Conservation (phyloP, 2,888 invertebrate species). For the Zele albiditarsus region DNA sequence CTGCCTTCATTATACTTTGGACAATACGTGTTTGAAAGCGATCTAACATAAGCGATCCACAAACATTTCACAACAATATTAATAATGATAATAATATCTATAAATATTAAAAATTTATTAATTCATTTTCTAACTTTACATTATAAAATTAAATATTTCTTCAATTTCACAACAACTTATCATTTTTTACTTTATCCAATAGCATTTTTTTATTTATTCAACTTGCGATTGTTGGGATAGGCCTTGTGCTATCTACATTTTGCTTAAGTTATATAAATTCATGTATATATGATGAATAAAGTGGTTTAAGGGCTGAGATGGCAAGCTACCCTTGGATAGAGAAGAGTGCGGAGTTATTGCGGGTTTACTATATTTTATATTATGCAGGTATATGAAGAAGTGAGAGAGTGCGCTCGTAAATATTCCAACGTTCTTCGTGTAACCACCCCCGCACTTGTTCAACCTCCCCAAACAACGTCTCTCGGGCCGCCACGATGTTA, state of each 20-base stretch:
- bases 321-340: too few species aligned
- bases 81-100: too few species aligned
- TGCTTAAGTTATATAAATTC: slow-evolving; percentile 10
- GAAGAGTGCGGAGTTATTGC: slow-evolving; percentile 34
- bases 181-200: neutral
- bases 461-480: neutral
- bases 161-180: neutral
- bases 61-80: too few species aligned
- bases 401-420: slow-evolving; percentile 31
- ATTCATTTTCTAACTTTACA: neutral
- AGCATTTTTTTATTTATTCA: neutral
- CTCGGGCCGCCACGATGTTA: slow-evolving; percentile 31
- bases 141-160: neutral
- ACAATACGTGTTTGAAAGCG: neutral
- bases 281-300: slow-evolving; percentile 21
- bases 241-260: slow-evolving; percentile 7
- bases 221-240: slow-evolving; percentile 8
- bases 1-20: neutral
- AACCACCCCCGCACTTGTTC: slow-evolving; percentile 5
- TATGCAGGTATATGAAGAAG: slow-evolving; percentile 4
- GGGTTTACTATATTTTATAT: slow-evolving; percentile 1
- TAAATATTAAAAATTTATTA: neutral
- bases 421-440: slow-evolving; percentile 26
- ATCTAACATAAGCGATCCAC: neutral
- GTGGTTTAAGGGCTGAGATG: slow-evolving; percentile 23